Percentiles rank a stretch among this genome's conserved stretches.
Evolutionary conservation across 2,797 vertebrate genomes (phyloP).

Genomic region (Sphenodon punctatus): DNA sequence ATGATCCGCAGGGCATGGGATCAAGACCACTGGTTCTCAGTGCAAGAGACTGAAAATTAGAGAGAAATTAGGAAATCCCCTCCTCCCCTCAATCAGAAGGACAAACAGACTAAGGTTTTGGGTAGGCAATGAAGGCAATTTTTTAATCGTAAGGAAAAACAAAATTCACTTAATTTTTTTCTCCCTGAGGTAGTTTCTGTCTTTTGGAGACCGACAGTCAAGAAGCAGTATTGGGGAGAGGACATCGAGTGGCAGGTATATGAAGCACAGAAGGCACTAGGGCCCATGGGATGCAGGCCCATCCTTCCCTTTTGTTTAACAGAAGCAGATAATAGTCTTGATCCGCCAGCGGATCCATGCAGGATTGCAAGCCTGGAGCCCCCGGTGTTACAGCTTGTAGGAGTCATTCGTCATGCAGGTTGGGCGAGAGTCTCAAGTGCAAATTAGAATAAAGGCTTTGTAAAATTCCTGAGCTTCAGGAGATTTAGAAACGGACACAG

Average conservation of each 20-base stretch:
- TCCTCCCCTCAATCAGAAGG: too few relatives aligned
- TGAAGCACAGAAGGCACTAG: not conserved
- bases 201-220: not conserved
- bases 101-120: not conserved
- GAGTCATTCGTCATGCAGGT: not conserved
- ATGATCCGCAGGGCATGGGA: too few relatives aligned
- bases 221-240: not conserved
- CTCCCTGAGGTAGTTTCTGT: accelerated
- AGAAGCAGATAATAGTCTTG: accelerated
- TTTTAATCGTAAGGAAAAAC: not conserved
- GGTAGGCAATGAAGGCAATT: not conserved
- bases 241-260: not conserved
- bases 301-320: not conserved
- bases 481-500: too few relatives aligned
- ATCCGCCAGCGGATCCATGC: accelerated
- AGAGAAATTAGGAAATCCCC: not conserved
- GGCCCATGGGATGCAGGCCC: not conserved
- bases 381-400: not conserved
- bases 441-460: not conserved
- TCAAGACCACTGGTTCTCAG: too few relatives aligned
- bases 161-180: not conserved
- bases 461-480: not conserved
- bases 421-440: accelerated
- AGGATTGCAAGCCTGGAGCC: accelerated
- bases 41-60: not conserved